Evolutionary conservation across 1,140 invertebrate species (phyloP).

Genomic region (Heliconius hewitsoni): DNA sequence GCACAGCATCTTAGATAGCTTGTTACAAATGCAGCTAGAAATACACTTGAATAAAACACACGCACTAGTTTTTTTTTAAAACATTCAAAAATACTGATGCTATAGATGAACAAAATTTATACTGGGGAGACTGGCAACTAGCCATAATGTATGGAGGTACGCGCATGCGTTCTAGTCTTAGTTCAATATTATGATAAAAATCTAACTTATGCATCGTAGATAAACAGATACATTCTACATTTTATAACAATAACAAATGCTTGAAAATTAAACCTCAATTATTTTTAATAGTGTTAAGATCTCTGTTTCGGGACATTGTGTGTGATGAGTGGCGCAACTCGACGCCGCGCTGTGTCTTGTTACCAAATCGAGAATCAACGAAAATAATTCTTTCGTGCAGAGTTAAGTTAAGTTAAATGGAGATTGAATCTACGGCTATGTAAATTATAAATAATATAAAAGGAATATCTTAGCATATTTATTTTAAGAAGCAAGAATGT

Average conservation of each 20-base stretch:
- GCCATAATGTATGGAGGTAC: not conserved
- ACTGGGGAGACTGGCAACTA: not conserved
- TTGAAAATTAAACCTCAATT: not conserved
- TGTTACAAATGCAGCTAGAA: not conserved
- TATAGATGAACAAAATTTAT: conserved; percentile 3
- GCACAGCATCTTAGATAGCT: too few relatives aligned
- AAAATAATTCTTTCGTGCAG: too few relatives aligned
- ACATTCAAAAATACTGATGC: not conserved
- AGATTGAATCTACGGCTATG: too few relatives aligned
- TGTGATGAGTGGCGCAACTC: too few relatives aligned
- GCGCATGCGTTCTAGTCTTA: not conserved
- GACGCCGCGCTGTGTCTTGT: too few relatives aligned
- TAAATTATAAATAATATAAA: too few relatives aligned
- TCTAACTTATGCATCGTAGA: not conserved
- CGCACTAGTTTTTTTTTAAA: not conserved
- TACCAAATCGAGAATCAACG: too few relatives aligned
- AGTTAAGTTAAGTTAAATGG: too few relatives aligned
- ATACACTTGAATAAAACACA: not conserved
- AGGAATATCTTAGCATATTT: too few relatives aligned
- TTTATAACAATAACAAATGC: not conserved
- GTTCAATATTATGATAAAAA: not conserved
- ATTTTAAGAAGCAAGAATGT: too few relatives aligned
- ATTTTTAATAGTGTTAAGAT: too few relatives aligned
- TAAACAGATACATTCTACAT: not conserved
- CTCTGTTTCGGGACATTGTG: too few relatives aligned